Percentiles rank a stretch among this genome's conserved stretches.
phyloP scores from a whole-genome alignment of 2,113 vertebrate species.

The Cheilinus undulatus region DNA sequence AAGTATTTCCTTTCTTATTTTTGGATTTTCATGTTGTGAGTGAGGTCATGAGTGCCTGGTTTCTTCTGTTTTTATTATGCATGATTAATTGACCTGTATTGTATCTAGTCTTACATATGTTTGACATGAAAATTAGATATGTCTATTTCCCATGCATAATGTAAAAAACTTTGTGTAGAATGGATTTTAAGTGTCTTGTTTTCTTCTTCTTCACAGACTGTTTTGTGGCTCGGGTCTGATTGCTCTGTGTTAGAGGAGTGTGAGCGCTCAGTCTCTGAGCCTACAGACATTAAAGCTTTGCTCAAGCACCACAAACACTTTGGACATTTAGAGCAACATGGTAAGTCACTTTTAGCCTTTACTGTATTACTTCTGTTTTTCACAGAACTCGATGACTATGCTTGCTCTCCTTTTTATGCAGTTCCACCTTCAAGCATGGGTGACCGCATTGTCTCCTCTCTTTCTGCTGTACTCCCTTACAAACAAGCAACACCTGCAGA shows the following conservation, averaged over 20 bases:
- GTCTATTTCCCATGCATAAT: too few relatives aligned
- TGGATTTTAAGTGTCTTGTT: background rate
- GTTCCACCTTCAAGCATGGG: slow-evolving; percentile 71
- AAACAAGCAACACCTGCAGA: slow-evolving; percentile 13
- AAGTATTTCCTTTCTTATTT: too few relatives aligned
- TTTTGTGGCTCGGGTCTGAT: slow-evolving; percentile 71
- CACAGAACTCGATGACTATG: background rate
- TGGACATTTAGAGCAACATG: slow-evolving; percentile 69
- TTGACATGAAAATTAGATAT: too few relatives aligned
- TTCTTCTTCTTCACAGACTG: slow-evolving; percentile 57
- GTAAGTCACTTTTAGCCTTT: slow-evolving; percentile 27
- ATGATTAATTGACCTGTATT: too few relatives aligned
- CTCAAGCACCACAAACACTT: slow-evolving; percentile 72
- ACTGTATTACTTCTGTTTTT: background rate
- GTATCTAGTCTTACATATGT: too few relatives aligned
- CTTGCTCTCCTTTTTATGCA: slow-evolving; percentile 22
- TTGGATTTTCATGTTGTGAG: too few relatives aligned
- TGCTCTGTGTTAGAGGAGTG: slow-evolving; percentile 54
- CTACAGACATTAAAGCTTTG: slow-evolving; percentile 61
- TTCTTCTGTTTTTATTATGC: too few relatives aligned
- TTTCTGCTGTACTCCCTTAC: slow-evolving; percentile 28
- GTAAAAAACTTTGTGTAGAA: too few relatives aligned
- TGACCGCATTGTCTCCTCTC: slow-evolving; percentile 65
- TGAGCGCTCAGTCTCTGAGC: slow-evolving; percentile 46
- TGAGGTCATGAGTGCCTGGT: too few relatives aligned